Percentiles rank a stretch among this genome's conserved stretches.
These are phyloP conservation scores for Tribolium madens DNA, from an alignment of 1,140 invertebrate species.

Conservation along the genomic window DNA sequence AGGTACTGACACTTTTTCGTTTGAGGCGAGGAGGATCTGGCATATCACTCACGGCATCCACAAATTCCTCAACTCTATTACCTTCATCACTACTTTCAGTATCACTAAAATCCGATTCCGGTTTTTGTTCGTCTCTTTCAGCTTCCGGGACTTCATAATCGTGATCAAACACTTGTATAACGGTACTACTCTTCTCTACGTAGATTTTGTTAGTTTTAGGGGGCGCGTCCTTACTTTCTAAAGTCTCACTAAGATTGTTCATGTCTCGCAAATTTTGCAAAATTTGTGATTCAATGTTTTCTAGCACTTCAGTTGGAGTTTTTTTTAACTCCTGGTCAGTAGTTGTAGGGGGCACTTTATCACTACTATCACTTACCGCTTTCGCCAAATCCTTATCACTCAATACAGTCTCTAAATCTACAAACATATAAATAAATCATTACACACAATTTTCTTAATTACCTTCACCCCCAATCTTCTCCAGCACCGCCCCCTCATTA, in stretches of 20 bases:
- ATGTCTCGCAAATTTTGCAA: conserved; percentile 58
- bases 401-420: conserved; percentile 52
- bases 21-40: conserved; percentile 20
- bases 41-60: conserved; percentile 65
- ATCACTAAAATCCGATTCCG: conserved; percentile 42
- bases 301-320: conserved; percentile 47
- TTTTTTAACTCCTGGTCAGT: conserved; percentile 49
- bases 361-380: conserved; percentile 58
- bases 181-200: conserved; percentile 64
- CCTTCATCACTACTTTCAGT: conserved; percentile 55
- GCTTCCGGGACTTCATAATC: conserved; percentile 42
- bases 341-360: conserved; percentile 41
- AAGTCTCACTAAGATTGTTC: conserved; percentile 51
- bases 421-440: conserved; percentile 1
- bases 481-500: conserved; percentile 60
- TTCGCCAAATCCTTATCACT: conserved; percentile 52
- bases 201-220: conserved; percentile 50
- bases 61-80: conserved; percentile 52
- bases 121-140: conserved; percentile 8
- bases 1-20: conserved; percentile 46
- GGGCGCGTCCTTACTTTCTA: conserved; percentile 16
- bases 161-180: conserved; percentile 61
- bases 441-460: conserved; percentile 38
- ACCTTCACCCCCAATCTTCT: conserved; percentile 61
- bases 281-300: conserved; percentile 55